phyloP scores from a whole-genome alignment of 1,140 invertebrate genomes.

The Bombus terrestris region DNA sequence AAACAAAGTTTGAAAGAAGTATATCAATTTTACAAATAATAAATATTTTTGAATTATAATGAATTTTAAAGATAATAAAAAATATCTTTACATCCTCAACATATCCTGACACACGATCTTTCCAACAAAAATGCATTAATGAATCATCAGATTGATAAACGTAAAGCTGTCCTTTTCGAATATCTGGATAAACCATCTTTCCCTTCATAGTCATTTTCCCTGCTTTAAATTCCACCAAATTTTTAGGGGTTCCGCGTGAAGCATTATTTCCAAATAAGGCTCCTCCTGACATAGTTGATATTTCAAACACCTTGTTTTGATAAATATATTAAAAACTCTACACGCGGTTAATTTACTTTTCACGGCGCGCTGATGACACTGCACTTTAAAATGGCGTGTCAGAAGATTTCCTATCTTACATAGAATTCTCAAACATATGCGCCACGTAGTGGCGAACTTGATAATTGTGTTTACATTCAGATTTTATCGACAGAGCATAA shows the following conservation, averaged over 20 bases:
- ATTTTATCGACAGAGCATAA: not conserved
- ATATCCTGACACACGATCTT: conserved; percentile 91
- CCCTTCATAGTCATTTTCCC: conserved; percentile 98
- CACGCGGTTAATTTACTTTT: conserved; percentile 35
- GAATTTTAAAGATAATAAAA: conserved; percentile 17
- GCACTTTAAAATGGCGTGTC: conserved; percentile 64
- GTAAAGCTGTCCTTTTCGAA: conserved; percentile 96
- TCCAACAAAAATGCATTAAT: conserved; percentile 99
- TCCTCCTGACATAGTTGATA: conserved; percentile 81
- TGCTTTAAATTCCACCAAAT: conserved; percentile 97
- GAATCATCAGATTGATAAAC: conserved; percentile 98
- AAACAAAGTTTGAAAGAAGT: conserved; percentile 66
- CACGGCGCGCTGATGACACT: conserved; percentile 53
- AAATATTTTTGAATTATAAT: not conserved
- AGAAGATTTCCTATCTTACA: conserved; percentile 1
- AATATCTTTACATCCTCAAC: conserved; percentile 88
- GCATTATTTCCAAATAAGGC: conserved; percentile 89
- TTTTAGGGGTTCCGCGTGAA: conserved; percentile 91
- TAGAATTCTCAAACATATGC: conserved; percentile 10
- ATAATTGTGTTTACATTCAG: not conserved
- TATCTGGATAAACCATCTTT: conserved; percentile 97
- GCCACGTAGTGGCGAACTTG: not conserved
- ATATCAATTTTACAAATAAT: conserved; percentile 72
- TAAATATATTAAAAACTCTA: conserved; percentile 32
- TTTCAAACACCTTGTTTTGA: conserved; percentile 18